Conservation (phyloP, 2,797 vertebrate species). For the Coluber constrictor region DNA sequence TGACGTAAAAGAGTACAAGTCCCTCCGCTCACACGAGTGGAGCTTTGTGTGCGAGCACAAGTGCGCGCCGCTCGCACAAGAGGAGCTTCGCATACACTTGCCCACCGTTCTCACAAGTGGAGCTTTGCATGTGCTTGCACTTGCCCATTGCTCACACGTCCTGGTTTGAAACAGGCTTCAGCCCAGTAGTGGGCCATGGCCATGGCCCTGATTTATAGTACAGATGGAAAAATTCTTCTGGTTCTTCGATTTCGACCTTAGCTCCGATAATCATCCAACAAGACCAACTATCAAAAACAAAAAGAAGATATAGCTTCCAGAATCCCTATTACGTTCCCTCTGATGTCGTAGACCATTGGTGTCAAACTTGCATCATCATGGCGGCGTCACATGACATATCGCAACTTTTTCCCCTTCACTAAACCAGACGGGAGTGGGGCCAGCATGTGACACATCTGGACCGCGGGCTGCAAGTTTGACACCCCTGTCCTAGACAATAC, state of each 20-base stretch:
- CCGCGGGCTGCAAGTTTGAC: too few relatives aligned
- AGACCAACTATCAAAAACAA: not conserved
- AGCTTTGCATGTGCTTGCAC: too few relatives aligned
- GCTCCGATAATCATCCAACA: not conserved
- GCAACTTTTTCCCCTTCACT: too few relatives aligned
- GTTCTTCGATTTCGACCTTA: not conserved
- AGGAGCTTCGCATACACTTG: not conserved
- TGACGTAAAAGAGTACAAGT: not conserved
- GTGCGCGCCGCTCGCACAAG: not conserved
- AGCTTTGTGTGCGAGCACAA: too few relatives aligned
- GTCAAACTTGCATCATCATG: too few relatives aligned
- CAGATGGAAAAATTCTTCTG: not conserved
- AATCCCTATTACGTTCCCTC: not conserved
- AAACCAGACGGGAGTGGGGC: too few relatives aligned
- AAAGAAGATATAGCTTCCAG: not conserved
- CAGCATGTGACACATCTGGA: too few relatives aligned
- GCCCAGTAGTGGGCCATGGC: not conserved
- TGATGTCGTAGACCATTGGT: not conserved
- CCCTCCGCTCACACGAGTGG: too few relatives aligned
- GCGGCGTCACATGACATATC: fast-evolving
- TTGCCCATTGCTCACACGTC: not conserved
- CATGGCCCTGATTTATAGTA: not conserved
- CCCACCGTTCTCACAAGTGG: not conserved
- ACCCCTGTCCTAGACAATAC: not conserved
- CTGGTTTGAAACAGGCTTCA: not conserved